phyloP scores from a whole-genome alignment of 2,113 vertebrate species.

The Lipotes vexillifer region DNA sequence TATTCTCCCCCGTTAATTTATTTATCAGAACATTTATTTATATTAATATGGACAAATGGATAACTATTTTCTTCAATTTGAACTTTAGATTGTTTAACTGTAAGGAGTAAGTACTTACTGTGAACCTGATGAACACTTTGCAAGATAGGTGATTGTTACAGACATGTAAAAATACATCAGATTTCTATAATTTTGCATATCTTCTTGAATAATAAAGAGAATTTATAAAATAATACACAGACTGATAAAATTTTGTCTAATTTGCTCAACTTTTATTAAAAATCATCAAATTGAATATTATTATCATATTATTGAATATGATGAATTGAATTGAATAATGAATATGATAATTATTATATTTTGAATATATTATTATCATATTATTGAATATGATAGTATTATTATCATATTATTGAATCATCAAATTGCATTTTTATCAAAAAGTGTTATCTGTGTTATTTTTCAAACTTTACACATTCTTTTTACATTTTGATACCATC shows the following conservation, averaged over 20 bases:
- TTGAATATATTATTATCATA: no score
- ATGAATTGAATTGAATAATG: no score
- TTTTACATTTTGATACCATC: not conserved
- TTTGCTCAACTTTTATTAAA: not conserved
- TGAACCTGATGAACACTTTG: not conserved
- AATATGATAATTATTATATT: no score
- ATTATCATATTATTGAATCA: not conserved
- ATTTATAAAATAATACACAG: not conserved
- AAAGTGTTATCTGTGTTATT: not conserved
- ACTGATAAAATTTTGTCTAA: not conserved
- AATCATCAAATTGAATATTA: not conserved
- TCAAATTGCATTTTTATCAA: not conserved
- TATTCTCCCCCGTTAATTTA: not conserved
- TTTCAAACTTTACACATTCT: not conserved
- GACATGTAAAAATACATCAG: not conserved
- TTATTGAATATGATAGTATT: no score
- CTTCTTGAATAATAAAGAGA: not conserved
- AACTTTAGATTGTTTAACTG: not conserved
- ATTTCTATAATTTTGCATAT: not conserved
- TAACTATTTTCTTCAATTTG: not conserved
- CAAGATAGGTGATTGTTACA: not conserved
- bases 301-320: no score
- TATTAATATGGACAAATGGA: not conserved
- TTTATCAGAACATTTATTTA: not conserved
- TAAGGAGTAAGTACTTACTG: not conserved